Conservation (phyloP, 2,888 invertebrate genomes). For the Limnephilus rhombicus region DNA sequence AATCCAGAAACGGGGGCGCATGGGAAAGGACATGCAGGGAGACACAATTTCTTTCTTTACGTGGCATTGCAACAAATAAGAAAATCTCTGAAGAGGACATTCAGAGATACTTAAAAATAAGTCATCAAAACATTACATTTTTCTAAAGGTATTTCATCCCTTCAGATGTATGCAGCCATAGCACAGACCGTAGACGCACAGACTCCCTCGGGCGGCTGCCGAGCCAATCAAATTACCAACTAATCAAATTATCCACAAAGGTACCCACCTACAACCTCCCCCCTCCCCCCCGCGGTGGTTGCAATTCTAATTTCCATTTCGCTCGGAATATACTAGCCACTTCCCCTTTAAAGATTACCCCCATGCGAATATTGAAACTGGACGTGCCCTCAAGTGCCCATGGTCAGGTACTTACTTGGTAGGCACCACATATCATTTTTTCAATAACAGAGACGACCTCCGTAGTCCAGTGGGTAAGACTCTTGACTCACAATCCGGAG, state of each 20-base stretch:
- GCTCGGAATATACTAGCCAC: slow-evolving; percentile 35
- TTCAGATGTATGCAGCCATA: neutral
- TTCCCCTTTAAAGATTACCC: slow-evolving; percentile 35
- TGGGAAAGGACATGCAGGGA: no score
- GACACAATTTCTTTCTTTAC: no score
- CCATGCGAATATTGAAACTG: neutral
- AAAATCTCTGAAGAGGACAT: no score
- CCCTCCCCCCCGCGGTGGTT: slow-evolving; percentile 5
- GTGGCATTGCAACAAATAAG: no score
- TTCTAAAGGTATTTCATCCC: neutral
- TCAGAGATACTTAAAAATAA: no score
- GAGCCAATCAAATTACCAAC: slow-evolving; percentile 55
- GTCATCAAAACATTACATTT: neutral
- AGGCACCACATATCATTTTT: no score
- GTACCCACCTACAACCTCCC: neutral
- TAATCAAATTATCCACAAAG: slow-evolving; percentile 53
- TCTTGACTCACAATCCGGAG: no score
- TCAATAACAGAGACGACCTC: no score
- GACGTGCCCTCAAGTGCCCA: neutral
- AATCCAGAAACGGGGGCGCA: no score
- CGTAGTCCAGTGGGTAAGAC: no score
- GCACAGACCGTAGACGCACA: neutral
- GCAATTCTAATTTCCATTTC: slow-evolving; percentile 56
- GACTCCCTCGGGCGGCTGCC: slow-evolving; percentile 40
- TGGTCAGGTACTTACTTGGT: neutral